Base-by-base conservation (phyloP, 2,888 invertebrate species). In the Pediacus dermestoides region DNA sequence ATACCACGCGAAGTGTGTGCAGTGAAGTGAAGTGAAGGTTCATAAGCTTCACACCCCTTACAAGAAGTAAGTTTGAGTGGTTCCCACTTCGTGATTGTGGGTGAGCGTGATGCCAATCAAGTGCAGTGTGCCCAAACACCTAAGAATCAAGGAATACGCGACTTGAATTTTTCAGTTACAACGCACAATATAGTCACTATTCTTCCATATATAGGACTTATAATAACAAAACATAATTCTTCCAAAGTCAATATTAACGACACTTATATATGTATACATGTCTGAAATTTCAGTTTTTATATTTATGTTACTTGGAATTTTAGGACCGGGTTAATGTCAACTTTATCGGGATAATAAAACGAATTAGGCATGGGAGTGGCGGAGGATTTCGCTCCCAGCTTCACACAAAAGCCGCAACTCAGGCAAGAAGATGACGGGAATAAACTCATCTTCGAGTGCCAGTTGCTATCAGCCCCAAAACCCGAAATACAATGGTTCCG, bases 351-450 rank as follows among this genome's bases (percentile, higher is more conserved):
- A 55, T 64, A 63, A 56, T 50, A 41, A 54, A 55, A 54, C 39
- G 47, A 31, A 48, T 36, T 55, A 57, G 68, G 64, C 60, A 88
- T 88, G 86, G 87, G 87, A 79, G 84, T 85, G 74, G 80, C 85
- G 69, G 93, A 93, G 74, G 92, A 93, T 74, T 88, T 92, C 77
- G 93, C 95, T 75, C 95, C 95, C 72, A 94, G 93, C 81, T 95
- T 96, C 79, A 91, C 92, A 58, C 92, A 94, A 77, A 95, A 95
- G 83, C 95, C 95, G 53, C 90, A 91, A 72, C 81, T 96, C 61
- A 81, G 93, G 57, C 94, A 96, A 72, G 95, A 95, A 70, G 93
- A 93, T 70, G 93, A 93, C 68, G 93, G 93, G 61, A 93, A 93
- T 75, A 85, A 89, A 66, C 81, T 94, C 66, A 82, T 94, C 61